Evolutionary conservation across 1,140 invertebrate species (phyloP).

Genomic region (Ladona fulva): DNA sequence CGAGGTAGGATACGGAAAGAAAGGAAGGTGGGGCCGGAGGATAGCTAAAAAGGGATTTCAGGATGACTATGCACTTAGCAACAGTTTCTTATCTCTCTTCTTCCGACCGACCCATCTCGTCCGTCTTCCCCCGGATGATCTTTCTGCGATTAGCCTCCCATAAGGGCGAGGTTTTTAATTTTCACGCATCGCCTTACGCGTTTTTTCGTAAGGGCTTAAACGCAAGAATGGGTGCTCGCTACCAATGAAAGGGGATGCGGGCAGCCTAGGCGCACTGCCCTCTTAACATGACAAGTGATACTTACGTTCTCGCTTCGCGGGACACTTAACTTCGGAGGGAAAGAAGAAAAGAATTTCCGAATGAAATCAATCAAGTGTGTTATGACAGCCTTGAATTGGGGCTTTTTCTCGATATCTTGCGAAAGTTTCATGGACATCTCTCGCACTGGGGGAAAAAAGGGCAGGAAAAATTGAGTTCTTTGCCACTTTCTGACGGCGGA

Average conservation of each 20-base stretch:
- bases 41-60: background rate
- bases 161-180: slow-evolving; percentile 1
- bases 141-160: background rate
- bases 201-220: background rate
- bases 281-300: background rate
- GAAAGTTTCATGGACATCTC: background rate
- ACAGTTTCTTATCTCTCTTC: background rate
- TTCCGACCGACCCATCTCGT: background rate
- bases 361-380: background rate
- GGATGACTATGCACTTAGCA: slow-evolving; percentile 1
- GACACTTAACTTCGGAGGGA: background rate
- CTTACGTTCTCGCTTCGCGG: background rate
- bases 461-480: too few species aligned
- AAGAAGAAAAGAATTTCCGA: background rate
- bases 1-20: background rate
- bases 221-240: too few species aligned
- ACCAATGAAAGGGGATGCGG: too few species aligned
- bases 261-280: background rate
- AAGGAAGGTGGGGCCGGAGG: background rate
- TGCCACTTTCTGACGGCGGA: too few species aligned
- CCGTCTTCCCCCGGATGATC: background rate
- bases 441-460: too few species aligned
- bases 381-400: background rate
- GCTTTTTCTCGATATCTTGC: background rate
- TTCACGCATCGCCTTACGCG: background rate